phyloP scores from a whole-genome alignment of 2,888 invertebrate species.

The Chalcis sispes region DNA sequence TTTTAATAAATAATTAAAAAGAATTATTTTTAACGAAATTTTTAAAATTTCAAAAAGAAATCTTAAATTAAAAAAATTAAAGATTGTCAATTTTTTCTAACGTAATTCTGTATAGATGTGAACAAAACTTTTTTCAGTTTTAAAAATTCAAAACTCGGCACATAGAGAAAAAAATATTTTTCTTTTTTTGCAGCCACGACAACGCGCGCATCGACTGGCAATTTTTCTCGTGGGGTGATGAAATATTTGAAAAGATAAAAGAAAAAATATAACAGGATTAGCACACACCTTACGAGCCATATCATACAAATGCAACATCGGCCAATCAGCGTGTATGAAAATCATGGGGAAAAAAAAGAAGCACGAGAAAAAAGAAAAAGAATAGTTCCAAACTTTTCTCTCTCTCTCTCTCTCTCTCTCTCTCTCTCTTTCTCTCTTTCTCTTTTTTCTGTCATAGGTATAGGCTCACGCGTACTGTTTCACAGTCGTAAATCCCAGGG shows the following conservation, averaged over 20 bases:
- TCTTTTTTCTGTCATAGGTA: no score
- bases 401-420: no score
- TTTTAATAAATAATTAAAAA: no score
- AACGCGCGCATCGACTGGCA: not conserved
- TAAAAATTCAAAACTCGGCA: slow-evolving; percentile 22
- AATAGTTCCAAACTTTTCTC: slow-evolving; percentile 14
- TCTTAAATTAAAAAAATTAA: no score
- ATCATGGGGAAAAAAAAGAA: not conserved
- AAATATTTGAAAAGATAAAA: slow-evolving; percentile 18
- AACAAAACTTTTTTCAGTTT: not conserved
- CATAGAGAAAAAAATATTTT: not conserved
- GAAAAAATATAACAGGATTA: not conserved
- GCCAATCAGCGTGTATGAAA: no score
- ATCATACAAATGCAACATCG: slow-evolving; percentile 32
- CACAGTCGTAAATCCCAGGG: slow-evolving; percentile 48
- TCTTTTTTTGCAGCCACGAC: not conserved
- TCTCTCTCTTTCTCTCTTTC: no score
- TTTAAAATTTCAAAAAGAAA: no score
- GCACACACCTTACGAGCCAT: slow-evolving; percentile 28
- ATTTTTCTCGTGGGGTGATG: slow-evolving; percentile 16
- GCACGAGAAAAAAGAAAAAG: slow-evolving; percentile 11
- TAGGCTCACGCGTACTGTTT: slow-evolving; percentile 18
- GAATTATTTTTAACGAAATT: no score
- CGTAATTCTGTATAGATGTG: no score
- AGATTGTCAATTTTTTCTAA: no score